Conservation (phyloP, 2,888 invertebrate genomes). For the Hylaea fasciaria region DNA sequence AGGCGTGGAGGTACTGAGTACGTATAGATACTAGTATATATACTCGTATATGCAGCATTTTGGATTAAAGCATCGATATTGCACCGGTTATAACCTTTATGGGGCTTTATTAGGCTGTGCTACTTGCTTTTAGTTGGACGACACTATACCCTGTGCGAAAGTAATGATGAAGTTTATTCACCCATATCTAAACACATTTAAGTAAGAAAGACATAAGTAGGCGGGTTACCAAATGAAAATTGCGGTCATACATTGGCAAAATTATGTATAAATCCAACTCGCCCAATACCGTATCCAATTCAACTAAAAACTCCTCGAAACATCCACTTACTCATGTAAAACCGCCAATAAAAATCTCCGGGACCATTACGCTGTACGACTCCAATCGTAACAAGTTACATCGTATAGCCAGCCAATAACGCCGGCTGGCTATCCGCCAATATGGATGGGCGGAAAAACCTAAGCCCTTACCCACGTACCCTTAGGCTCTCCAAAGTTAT, state of each 20-base stretch:
- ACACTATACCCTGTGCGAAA: no score
- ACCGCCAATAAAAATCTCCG: conserved; percentile 26
- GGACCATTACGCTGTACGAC: conserved; percentile 12
- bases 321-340: conserved; percentile 23
- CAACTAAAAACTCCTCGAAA: conserved; percentile 12
- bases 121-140: no score
- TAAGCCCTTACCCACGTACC: conserved; percentile 9
- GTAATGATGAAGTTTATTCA: no score
- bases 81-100: no score
- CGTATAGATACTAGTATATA: no score
- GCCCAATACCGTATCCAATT: background rate
- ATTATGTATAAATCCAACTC: background rate
- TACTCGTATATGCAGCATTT: no score
- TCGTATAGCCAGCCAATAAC: conserved; percentile 40
- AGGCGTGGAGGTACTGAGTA: no score
- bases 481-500: conserved; percentile 21
- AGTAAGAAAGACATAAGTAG: no score
- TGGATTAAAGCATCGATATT: no score
- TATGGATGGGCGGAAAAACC: conserved; percentile 33
- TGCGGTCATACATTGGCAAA: background rate
- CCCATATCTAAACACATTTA: no score
- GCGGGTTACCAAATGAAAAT: no score
- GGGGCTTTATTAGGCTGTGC: no score
- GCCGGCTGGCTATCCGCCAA: conserved; percentile 50
- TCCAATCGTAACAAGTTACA: conserved; percentile 27